Conservation (phyloP, 1,140 invertebrate genomes). For the Cydia splendana region DNA sequence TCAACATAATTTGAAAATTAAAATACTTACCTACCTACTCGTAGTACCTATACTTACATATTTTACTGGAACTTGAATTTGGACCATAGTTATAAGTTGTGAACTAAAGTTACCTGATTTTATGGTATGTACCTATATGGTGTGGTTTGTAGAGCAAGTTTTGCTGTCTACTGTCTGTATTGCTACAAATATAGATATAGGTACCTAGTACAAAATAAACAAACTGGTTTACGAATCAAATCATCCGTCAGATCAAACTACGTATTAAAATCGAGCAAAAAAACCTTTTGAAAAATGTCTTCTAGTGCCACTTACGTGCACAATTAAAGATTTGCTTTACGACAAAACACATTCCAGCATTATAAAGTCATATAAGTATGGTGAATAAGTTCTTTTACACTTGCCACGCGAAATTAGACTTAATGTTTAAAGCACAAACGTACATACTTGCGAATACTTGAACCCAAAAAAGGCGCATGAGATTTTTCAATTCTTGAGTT, state of each 20-base stretch:
- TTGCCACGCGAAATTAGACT: background rate
- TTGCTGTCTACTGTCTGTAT: no score
- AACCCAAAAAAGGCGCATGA: background rate
- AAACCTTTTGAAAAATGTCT: background rate
- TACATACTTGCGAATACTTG: background rate
- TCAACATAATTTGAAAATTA: no score
- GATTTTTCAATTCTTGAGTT: background rate
- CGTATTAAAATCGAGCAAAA: background rate
- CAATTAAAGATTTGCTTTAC: slow-evolving; percentile 4
- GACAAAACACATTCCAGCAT: background rate
- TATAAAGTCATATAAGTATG: background rate
- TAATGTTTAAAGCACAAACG: background rate
- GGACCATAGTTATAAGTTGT: no score
- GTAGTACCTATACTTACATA: no score
- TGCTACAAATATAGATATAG: no score
- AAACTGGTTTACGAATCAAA: background rate
- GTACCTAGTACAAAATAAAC: background rate
- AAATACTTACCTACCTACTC: no score
- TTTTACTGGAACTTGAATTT: no score
- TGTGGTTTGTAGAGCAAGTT: no score
- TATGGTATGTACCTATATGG: no score
- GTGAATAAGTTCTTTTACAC: background rate
- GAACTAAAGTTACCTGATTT: no score
- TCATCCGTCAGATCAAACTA: background rate
- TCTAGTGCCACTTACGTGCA: background rate